phyloP scores from a whole-genome alignment of 2,797 vertebrate genomes.

The Falco cherrug region DNA sequence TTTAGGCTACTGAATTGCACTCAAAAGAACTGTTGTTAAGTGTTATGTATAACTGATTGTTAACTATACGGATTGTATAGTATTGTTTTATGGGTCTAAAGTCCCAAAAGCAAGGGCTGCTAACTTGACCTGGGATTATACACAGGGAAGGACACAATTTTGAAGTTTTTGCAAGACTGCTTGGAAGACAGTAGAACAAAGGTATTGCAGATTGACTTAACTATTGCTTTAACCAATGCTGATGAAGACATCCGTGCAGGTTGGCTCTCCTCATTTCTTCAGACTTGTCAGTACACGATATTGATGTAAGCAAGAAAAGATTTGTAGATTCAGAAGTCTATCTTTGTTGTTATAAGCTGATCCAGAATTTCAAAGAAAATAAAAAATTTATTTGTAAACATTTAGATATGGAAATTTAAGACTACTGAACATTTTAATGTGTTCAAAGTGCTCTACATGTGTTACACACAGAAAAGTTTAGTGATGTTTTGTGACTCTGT shows the following conservation, averaged over 20 bases:
- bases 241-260: not conserved
- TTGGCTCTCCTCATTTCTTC: not conserved
- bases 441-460: not conserved
- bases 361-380: not conserved
- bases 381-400: not conserved
- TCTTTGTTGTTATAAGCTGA: not conserved
- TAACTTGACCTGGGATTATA: not conserved
- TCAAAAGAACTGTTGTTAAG: not conserved
- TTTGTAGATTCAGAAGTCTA: not conserved
- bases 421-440: not conserved
- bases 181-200: not conserved
- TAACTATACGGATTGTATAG: not conserved
- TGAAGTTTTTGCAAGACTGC: not conserved
- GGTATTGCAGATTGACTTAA: not conserved
- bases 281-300: not conserved
- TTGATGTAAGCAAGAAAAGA: not conserved
- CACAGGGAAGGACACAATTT: not conserved
- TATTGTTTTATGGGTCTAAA: not conserved
- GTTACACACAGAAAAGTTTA: not conserved
- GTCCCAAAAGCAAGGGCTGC: not conserved
- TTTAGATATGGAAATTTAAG: not conserved
- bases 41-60: not conserved
- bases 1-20: not conserved
- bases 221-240: not conserved
- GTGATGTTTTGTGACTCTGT: not conserved